Evolutionary conservation across 1,140 invertebrate genomes (phyloP), one percentile per base, ranked within the genome.

Genomic region (Heliconius himera): DNA sequence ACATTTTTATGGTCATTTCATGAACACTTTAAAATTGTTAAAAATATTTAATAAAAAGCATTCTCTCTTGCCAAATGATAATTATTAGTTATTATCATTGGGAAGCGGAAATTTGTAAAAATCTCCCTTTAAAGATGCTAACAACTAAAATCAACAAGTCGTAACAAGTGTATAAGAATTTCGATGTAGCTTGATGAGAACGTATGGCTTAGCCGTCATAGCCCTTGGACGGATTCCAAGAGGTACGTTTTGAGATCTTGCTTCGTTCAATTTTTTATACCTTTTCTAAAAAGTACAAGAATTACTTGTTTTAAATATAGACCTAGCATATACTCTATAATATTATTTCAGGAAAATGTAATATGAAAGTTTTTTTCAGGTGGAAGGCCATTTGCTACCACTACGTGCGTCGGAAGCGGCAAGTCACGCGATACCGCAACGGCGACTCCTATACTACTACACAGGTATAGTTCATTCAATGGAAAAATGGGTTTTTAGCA

Each of bases 341-440:
- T 56, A 26, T n/a, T 26, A 29, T 16, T 66, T 29, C 3, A 13
- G 60, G 26, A 66, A 66, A 66, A 66, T 66, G 3, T 66, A 66
- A 66, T 66, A 29, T 11, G 13, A 66, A 66, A 66, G 36, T 74
- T 49, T 81, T 81, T 81, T 74, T 20, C 86, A 95, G 94, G 94
- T 98, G 98, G 98, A 98, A 98, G 88, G 97, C 97, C 20, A 96
- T 98, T 70, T 98, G 97, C 87, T 98, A 98, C 91, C 98, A 98
- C 93, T 98, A 98, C 89, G 96, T 98, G 38, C 90, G 97, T 66
- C 95, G 97, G 79, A 97, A 97, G 86, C 94, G 97, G 54, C 96
- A 97, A 88, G 96, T 97, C 83, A 97, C 96, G 70, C 95, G 97
- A 73, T 98, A 98, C 88, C 95, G 97, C 72, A 98, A 98, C 93